Conservation (phyloP, 64 coral and sea anemone species). For the Montipora foliosa region DNA sequence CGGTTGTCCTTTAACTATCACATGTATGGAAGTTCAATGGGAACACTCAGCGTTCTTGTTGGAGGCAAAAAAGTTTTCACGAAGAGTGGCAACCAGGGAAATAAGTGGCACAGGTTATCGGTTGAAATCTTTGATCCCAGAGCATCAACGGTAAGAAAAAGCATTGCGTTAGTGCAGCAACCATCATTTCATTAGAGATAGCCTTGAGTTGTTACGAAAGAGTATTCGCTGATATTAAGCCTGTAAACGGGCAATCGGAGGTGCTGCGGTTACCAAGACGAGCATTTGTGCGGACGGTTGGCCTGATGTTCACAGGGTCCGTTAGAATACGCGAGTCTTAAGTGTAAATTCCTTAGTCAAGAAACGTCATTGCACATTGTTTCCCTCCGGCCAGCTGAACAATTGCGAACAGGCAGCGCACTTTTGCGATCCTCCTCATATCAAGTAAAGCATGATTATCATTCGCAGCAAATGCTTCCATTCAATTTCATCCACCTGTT, state of each 20-base stretch:
- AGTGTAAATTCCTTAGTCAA: neutral
- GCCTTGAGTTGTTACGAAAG: neutral
- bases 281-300: neutral
- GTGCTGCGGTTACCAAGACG: neutral
- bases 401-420: neutral
- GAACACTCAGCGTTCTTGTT: conserved; percentile 6
- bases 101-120: conserved; percentile 17
- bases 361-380: neutral
- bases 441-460: neutral
- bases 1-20: conserved; percentile 48
- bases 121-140: conserved; percentile 2
- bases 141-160: conserved; percentile 6
- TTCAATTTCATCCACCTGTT: neutral
- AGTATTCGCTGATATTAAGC: neutral
- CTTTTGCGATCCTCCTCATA: neutral
- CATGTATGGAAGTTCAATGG: conserved; percentile 38
- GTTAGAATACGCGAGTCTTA: neutral
- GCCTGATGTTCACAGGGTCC: neutral
- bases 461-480: neutral
- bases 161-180: neutral
- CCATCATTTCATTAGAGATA: neutral
- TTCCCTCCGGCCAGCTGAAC: neutral
- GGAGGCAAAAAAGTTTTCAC: conserved; percentile 40
- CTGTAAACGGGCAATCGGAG: neutral
- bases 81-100: conserved; percentile 40